These are phyloP conservation scores for Glareola pratincola DNA, from an alignment of 2,113 vertebrate genomes.

Conservation along the genomic window DNA sequence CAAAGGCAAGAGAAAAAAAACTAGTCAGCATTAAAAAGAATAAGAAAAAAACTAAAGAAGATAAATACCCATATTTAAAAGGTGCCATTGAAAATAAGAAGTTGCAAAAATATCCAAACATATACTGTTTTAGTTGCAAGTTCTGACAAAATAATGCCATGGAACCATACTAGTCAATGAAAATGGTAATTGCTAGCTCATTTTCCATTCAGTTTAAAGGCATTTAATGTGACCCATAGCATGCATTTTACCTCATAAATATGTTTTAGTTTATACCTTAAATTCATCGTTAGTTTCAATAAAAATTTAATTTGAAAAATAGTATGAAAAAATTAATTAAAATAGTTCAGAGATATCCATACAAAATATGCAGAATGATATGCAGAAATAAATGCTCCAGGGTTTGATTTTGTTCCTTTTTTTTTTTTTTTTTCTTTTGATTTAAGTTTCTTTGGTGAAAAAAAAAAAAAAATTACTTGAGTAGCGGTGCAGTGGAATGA, in stretches of 20 bases:
- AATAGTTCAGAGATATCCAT: neutral
- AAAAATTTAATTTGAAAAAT: neutral
- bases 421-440: rapidly evolving
- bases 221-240: neutral
- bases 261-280: neutral
- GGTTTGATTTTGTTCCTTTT: rapidly evolving
- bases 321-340: neutral
- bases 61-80: neutral
- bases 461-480: neutral
- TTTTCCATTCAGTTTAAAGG: neutral
- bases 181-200: neutral
- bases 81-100: neutral
- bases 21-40: neutral
- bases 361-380: neutral
- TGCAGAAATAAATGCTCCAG: neutral
- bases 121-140: neutral
- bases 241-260: neutral
- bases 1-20: neutral
- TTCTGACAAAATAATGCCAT: neutral
- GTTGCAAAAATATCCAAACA: neutral
- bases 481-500: rapidly evolving
- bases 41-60: neutral
- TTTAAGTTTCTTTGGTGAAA: neutral
- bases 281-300: neutral
- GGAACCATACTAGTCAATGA: neutral